A percentile compares a stretch with the other conserved stretches of the same genome.
Evolutionary conservation across 2,888 invertebrate genomes (phyloP).

Genomic region (Drosophila falleni): DNA sequence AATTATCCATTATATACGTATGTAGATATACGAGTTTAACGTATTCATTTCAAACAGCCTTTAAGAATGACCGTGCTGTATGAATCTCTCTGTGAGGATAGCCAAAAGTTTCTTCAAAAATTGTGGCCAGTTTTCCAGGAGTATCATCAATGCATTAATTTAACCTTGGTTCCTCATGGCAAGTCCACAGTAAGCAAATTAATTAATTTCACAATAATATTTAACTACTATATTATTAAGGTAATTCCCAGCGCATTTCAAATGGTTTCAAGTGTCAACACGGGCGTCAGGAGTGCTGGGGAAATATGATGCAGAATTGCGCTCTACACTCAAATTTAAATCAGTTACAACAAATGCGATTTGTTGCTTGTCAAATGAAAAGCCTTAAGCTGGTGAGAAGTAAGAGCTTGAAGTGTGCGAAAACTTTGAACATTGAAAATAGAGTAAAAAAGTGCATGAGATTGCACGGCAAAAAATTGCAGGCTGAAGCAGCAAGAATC

Average conservation of each 20-base stretch:
- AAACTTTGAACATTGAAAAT: slow-evolving; percentile 59
- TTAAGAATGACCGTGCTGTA: slow-evolving; percentile 87
- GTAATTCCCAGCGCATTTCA: slow-evolving; percentile 58
- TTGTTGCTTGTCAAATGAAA: slow-evolving; percentile 87
- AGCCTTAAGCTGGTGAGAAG: background rate
- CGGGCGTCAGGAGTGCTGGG: slow-evolving; percentile 87
- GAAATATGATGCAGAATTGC: slow-evolving; percentile 88
- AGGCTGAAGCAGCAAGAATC: slow-evolving; percentile 85
- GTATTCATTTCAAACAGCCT: slow-evolving; percentile 10
- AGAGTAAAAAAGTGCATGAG: slow-evolving; percentile 82
- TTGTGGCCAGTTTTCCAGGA: slow-evolving; percentile 86
- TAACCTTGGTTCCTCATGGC: slow-evolving; percentile 87
- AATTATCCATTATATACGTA: background rate
- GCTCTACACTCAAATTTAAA: slow-evolving; percentile 84
- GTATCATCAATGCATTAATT: slow-evolving; percentile 86
- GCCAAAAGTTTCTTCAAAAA: slow-evolving; percentile 72
- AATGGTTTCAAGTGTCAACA: slow-evolving; percentile 88
- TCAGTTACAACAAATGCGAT: slow-evolving; percentile 84
- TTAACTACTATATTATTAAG: background rate
- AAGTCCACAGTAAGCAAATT: slow-evolving; percentile 87
- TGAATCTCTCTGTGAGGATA: slow-evolving; percentile 88
- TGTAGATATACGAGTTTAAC: background rate
- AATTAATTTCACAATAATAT: background rate
- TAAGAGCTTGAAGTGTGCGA: slow-evolving; percentile 71
- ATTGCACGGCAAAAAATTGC: slow-evolving; percentile 76